Conservation (phyloP, 2,888 invertebrate species). For the Phortica magna region DNA sequence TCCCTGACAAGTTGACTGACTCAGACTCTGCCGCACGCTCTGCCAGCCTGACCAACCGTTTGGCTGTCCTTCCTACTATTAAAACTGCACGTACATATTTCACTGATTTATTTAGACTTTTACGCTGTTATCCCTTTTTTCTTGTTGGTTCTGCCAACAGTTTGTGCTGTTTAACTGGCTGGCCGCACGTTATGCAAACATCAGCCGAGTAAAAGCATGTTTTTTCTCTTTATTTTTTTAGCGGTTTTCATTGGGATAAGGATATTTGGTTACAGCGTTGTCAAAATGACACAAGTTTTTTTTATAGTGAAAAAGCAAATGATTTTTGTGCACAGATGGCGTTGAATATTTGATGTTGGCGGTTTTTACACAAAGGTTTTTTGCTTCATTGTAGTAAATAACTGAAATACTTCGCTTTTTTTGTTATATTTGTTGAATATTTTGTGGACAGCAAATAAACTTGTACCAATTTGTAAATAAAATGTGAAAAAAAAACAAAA, state of each 20-base stretch:
- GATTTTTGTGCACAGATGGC: conserved; percentile 6
- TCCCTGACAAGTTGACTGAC: neutral
- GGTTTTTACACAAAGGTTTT: neutral
- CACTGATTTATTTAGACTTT: neutral
- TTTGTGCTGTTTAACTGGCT: neutral
- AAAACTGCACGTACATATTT: neutral
- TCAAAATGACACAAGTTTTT: conserved; percentile 21
- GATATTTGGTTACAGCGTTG: conserved; percentile 15
- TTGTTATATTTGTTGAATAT: neutral
- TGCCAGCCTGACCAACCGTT: neutral
- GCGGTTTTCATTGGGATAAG: conserved; percentile 12
- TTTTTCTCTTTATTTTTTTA: neutral
- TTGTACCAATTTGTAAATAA: too few species aligned
- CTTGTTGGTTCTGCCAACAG: neutral
- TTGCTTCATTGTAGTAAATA: neutral
- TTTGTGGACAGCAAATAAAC: neutral
- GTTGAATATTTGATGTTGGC: neutral
- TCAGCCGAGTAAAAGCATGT: neutral
- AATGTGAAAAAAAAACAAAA: too few species aligned
- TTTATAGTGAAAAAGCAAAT: neutral
- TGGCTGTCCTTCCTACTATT: neutral
- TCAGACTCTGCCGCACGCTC: neutral
- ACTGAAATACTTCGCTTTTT: neutral
- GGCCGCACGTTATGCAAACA: conserved; percentile 6
- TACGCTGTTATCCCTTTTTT: neutral